Evolutionary conservation across 1,140 invertebrate genomes (phyloP).

Genomic region (Lasaia peninsularis): DNA sequence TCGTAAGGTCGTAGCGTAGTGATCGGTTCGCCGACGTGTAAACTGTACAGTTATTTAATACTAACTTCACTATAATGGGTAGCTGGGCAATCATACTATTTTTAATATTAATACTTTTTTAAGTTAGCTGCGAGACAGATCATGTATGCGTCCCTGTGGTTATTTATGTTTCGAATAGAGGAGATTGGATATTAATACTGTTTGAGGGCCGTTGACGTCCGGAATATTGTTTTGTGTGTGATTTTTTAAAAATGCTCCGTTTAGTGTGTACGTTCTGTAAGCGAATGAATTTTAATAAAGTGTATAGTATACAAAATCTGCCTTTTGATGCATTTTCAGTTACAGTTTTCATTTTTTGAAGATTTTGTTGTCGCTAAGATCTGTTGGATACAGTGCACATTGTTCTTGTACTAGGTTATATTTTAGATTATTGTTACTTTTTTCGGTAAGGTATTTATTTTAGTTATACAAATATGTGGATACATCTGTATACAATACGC

Average conservation of each 20-base stretch:
- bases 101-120: constrained; percentile 66
- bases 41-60: constrained; percentile 70
- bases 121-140: constrained; percentile 46
- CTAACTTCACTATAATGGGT: constrained; percentile 73
- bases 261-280: constrained; percentile 26
- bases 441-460: constrained; percentile 75
- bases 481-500: constrained; percentile 72
- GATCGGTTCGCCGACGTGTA: constrained; percentile 54
- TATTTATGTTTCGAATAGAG: constrained; percentile 39
- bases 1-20: constrained; percentile 52
- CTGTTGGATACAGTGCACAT: constrained; percentile 59
- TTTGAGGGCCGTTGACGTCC: constrained; percentile 30
- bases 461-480: constrained; percentile 73
- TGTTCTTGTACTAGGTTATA: constrained; percentile 48
- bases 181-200: constrained; percentile 46
- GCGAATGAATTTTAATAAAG: constrained; percentile 44
- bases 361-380: constrained; percentile 36
- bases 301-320: constrained; percentile 61
- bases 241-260: constrained; percentile 21
- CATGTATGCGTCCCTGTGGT: constrained; percentile 48
- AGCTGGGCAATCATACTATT: constrained; percentile 73
- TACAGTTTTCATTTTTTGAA: constrained; percentile 39
- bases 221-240: constrained; percentile 40
- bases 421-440: constrained; percentile 66
- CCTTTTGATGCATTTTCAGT: constrained; percentile 69